Percentiles rank a stretch among this genome's conserved stretches.
Conservation (phyloP, 2,797 vertebrate genomes). For the Anguilla obscura region DNA sequence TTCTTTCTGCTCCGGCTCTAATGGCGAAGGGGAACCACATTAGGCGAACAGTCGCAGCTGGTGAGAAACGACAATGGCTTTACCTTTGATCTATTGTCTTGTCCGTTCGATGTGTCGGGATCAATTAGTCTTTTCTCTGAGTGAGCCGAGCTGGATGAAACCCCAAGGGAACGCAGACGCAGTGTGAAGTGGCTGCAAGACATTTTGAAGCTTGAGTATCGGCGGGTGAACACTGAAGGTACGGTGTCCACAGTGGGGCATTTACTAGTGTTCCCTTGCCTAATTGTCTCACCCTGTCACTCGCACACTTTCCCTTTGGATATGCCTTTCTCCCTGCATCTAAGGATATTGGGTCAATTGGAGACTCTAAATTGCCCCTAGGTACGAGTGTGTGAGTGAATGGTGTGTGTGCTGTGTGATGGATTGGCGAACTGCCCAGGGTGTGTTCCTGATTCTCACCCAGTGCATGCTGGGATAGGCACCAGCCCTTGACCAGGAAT, state of each 20-base stretch:
- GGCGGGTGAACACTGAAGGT: background rate
- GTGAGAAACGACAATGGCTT: slow-evolving; percentile 62
- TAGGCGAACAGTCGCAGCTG: slow-evolving; percentile 61
- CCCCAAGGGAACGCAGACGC: slow-evolving; percentile 41
- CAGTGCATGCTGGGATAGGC: too few relatives aligned
- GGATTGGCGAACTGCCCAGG: too few relatives aligned
- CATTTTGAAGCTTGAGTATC: slow-evolving; percentile 25
- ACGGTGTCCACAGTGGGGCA: slow-evolving; percentile 27
- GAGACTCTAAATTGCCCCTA: too few relatives aligned
- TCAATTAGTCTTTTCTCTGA: slow-evolving; percentile 73
- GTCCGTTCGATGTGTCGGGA: slow-evolving; percentile 66
- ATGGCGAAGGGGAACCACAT: slow-evolving; percentile 55
- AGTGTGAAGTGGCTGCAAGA: slow-evolving; percentile 45
- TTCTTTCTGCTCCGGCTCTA: slow-evolving; percentile 53
- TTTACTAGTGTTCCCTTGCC: background rate
- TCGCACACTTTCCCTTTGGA: slow-evolving; percentile 43
- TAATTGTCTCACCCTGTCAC: slow-evolving; percentile 52
- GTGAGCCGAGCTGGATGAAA: slow-evolving; percentile 56
- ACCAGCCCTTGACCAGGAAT: too few relatives aligned
- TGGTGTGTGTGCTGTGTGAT: too few relatives aligned
- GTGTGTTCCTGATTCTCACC: too few relatives aligned
- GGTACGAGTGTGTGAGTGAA: too few relatives aligned
- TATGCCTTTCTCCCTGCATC: background rate
- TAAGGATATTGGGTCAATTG: too few relatives aligned
- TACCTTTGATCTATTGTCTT: slow-evolving; percentile 72